These are phyloP conservation scores for Eubasilissa splendida DNA, from an alignment of 2,888 invertebrate species.

Conservation along the genomic window DNA sequence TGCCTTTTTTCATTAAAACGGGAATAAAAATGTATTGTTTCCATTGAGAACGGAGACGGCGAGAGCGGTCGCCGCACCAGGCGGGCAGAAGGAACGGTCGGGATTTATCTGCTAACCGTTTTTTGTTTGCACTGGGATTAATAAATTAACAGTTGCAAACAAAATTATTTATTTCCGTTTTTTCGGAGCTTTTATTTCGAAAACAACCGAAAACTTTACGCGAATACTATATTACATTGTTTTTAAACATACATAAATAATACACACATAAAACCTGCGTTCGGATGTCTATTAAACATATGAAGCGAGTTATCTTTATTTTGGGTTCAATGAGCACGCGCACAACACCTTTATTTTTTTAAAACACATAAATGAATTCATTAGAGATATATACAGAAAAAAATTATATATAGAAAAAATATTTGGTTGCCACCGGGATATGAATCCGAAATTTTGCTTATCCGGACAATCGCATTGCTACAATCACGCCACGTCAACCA, in stretches of 20 bases:
- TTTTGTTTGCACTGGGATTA: conserved; percentile 38
- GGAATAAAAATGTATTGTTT: conserved; percentile 53
- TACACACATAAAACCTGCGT: too few relatives aligned
- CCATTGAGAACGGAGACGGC: conserved; percentile 49
- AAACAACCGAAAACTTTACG: conserved; percentile 25
- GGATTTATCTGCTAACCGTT: conserved; percentile 36
- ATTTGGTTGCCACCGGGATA: too few relatives aligned
- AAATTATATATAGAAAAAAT: too few relatives aligned
- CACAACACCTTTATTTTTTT: too few relatives aligned
- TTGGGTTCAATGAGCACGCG: too few relatives aligned
- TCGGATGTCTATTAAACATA: too few relatives aligned
- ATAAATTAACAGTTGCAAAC: conserved; percentile 46
- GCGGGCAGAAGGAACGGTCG: conserved; percentile 26
- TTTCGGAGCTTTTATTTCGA: conserved; percentile 26
- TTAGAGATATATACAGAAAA: too few relatives aligned
- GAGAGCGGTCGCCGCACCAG: conserved; percentile 27
- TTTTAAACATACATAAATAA: neutral
- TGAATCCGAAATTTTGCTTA: too few relatives aligned
- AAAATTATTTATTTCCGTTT: conserved; percentile 33
- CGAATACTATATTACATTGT: neutral
- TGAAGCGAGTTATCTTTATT: too few relatives aligned
- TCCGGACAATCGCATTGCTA: too few relatives aligned
- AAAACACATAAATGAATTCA: too few relatives aligned
- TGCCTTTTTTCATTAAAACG: conserved; percentile 54
- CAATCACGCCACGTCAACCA: too few relatives aligned